Conservation (phyloP, 2,888 invertebrate species). For the Stegana nigrithorax region DNA sequence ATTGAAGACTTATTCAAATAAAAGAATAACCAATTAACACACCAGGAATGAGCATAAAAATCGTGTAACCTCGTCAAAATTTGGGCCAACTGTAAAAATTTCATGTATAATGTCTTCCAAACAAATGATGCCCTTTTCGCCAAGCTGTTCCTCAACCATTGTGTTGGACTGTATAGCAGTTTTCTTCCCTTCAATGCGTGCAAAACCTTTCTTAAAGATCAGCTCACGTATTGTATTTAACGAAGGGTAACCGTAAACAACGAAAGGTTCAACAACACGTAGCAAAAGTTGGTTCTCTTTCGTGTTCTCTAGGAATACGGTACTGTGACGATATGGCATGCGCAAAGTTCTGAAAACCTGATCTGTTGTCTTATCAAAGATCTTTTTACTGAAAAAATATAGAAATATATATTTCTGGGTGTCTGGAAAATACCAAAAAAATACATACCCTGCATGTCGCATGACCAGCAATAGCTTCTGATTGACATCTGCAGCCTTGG, state of each 20-base stretch:
- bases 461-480: conserved; percentile 64
- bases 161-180: conserved; percentile 67
- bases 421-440: neutral
- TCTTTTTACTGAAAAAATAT: conserved; percentile 55
- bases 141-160: conserved; percentile 66
- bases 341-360: conserved; percentile 58
- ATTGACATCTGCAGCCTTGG: conserved; percentile 46
- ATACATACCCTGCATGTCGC: conserved; percentile 62
- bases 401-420: too few relatives aligned
- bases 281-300: conserved; percentile 65
- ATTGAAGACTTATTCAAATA: neutral
- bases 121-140: conserved; percentile 66
- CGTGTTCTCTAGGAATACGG: conserved; percentile 64
- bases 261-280: conserved; percentile 67
- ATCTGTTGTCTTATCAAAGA: conserved; percentile 63
- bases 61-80: conserved; percentile 60
- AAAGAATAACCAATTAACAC: conserved; percentile 37
- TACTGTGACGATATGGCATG: conserved; percentile 57
- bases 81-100: conserved; percentile 65
- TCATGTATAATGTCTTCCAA: conserved; percentile 69
- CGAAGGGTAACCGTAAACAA: conserved; percentile 65
- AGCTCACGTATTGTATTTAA: conserved; percentile 65
- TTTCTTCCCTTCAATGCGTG: conserved; percentile 60
- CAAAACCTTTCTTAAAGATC: conserved; percentile 68
- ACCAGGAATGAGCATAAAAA: conserved; percentile 68